These are phyloP conservation scores for Platanista minor DNA, from an alignment of 2,113 vertebrate species.

Conservation along the genomic window DNA sequence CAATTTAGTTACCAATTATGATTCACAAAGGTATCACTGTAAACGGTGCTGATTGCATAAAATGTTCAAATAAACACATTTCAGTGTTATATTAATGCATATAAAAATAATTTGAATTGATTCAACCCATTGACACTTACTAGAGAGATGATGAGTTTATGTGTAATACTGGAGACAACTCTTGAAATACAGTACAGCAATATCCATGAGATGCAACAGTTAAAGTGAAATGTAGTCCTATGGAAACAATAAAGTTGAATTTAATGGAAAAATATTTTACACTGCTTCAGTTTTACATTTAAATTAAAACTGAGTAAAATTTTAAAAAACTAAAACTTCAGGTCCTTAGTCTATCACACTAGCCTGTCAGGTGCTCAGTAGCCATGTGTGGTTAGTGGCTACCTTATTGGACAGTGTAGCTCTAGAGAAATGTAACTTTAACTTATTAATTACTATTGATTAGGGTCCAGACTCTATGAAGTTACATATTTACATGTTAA, in stretches of 20 bases:
- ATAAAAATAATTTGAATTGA: not conserved
- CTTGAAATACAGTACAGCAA: not conserved
- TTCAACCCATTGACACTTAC: not conserved
- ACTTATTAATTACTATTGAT: not conserved
- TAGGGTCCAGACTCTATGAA: not conserved
- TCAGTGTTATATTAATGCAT: not conserved
- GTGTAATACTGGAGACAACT: not conserved
- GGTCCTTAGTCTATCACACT: not conserved
- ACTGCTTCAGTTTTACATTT: not conserved
- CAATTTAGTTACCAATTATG: not conserved
- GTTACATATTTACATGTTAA: not conserved
- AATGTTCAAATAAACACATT: constrained; percentile 7
- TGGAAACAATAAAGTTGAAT: not conserved
- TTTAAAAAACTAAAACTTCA: not conserved
- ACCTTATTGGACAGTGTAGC: not conserved
- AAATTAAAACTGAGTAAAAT: not conserved
- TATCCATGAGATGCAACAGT: not conserved
- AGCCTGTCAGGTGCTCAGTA: not conserved
- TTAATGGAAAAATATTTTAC: not conserved
- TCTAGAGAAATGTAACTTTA: not conserved
- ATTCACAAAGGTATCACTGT: not conserved
- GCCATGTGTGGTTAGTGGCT: not conserved
- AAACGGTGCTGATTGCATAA: not conserved
- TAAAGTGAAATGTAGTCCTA: not conserved
- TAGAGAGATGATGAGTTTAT: not conserved